Evolutionary conservation across 2,113 vertebrate species (phyloP), one percentile per base, ranked within the genome.

Genomic region (Montifringilla adamsi): DNA sequence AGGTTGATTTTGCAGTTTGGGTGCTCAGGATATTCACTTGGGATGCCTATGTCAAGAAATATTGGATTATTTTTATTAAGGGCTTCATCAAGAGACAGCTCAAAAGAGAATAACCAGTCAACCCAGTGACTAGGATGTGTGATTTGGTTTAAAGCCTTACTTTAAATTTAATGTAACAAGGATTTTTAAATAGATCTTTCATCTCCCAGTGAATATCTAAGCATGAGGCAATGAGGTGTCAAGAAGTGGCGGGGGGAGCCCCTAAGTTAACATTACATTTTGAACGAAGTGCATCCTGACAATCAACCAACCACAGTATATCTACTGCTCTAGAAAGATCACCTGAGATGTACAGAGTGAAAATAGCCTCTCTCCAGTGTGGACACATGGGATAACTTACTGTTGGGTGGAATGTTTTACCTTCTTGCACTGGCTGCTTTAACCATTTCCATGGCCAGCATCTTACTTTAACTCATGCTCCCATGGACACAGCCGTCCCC

Each of bases 11-110:
- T 92, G 44, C 52, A 90, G 46, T 94, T 92, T 93, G 68, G 83
- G 52, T 81, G 72, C 76, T 87, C 64, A 68, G 47, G 13, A 74
- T 88, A 74, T n/a, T 92, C 72, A 55, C 35, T 74, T 77, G 59
- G 43, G 72, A 84, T 86, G 27, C 15, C 33, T 66, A 10, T 74
- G 47, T 76, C 63, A 74, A 92, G 90, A 94, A 89, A 86, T 89
- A 77, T 28, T 77, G 84, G 10, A 92, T 74, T 93, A 43, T 95
- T 94, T 86, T 94, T 67, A 74, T 90, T 81, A 84, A 67, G 46
- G 20, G 18, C 43, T 88, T 93, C 37, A 76, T 53, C 28, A 69
- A 63, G 27, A 83, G 20, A 49, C 27, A 53, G 72, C 33, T 90
- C 31, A 73, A 30, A 69, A 83, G 50, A 73, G 49, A 94, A 79